Percentiles rank a stretch among this genome's conserved stretches.
phyloP scores from a whole-genome alignment of 2,888 invertebrate species.

The Cephus nigrinus region DNA sequence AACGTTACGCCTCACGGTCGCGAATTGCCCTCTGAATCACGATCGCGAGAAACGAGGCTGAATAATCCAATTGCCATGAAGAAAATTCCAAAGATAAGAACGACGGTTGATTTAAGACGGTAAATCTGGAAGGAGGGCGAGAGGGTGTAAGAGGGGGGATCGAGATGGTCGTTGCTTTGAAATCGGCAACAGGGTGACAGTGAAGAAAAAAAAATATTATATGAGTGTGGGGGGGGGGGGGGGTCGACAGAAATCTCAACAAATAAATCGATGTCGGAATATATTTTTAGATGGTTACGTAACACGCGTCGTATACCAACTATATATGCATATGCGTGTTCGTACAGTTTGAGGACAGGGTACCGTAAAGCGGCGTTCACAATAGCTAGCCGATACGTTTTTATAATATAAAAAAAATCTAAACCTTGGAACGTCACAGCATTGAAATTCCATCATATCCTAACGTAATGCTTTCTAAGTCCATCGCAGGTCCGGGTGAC shows the following conservation, averaged over 20 bases:
- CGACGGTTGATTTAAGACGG: not conserved
- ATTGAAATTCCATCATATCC: too few species aligned
- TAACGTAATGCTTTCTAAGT: too few species aligned
- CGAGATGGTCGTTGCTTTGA: too few species aligned
- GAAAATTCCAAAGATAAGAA: not conserved
- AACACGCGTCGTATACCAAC: not conserved
- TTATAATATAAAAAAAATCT: too few species aligned
- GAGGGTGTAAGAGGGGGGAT: too few species aligned
- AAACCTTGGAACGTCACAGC: too few species aligned
- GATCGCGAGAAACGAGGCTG: not conserved
- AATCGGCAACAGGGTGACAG: not conserved
- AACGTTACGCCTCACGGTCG: not conserved
- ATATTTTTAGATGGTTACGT: not conserved
- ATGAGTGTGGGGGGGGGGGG: conserved; percentile 19
- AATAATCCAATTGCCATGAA: not conserved
- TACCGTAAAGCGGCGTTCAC: too few species aligned
- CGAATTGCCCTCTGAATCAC: not conserved
- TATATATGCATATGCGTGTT: too few species aligned
- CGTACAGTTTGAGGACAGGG: too few species aligned
- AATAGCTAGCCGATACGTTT: too few species aligned
- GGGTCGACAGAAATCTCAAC: not conserved
- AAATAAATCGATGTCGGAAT: not conserved
- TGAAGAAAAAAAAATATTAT: conserved; percentile 8
- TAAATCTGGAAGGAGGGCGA: not conserved
- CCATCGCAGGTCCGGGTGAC: too few species aligned